phyloP scores from a whole-genome alignment of 2,113 vertebrate species.

The Nymphicus hollandicus region DNA sequence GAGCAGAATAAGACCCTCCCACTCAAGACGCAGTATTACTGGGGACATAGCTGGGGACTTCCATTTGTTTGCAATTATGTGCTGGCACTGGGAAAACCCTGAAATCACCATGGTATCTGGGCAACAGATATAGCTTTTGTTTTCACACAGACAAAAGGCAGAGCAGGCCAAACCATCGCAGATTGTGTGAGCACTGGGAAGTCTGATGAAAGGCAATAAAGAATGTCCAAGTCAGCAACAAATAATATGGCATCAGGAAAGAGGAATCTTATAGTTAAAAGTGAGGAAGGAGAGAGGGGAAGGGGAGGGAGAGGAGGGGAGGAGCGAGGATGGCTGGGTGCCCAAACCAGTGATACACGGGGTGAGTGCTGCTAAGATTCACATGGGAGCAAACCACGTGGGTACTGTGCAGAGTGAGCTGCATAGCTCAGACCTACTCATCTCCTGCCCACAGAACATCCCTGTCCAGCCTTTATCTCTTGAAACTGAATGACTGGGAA shows the following conservation, averaged over 20 bases:
- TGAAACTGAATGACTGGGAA: not conserved
- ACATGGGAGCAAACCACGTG: not conserved
- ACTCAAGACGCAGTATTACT: not conserved
- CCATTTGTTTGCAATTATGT: constrained; percentile 58
- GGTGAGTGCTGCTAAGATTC: not conserved
- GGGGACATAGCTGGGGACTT: not conserved
- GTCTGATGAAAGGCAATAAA: constrained; percentile 16
- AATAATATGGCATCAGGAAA: constrained; percentile 31
- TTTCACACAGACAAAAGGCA: constrained; percentile 41
- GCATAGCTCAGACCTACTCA: not conserved
- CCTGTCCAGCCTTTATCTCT: not conserved
- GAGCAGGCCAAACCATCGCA: constrained; percentile 22
- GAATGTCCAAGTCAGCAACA: constrained; percentile 56
- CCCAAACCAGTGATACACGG: not conserved
- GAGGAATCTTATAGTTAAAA: not conserved
- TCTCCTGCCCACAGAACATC: not conserved
- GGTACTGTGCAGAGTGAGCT: not conserved
- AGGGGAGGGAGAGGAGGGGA: not conserved
- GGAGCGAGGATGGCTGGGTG: not conserved
- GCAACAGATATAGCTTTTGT: constrained; percentile 46
- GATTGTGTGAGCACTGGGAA: not conserved
- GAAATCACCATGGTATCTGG: constrained; percentile 42
- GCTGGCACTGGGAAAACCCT: constrained; percentile 36
- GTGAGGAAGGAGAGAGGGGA: not conserved
- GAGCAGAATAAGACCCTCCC: not conserved